Evolutionary conservation across 2,888 invertebrate species (phyloP), one percentile per base, ranked within the genome.

Genomic region (Linyphia triangularis): DNA sequence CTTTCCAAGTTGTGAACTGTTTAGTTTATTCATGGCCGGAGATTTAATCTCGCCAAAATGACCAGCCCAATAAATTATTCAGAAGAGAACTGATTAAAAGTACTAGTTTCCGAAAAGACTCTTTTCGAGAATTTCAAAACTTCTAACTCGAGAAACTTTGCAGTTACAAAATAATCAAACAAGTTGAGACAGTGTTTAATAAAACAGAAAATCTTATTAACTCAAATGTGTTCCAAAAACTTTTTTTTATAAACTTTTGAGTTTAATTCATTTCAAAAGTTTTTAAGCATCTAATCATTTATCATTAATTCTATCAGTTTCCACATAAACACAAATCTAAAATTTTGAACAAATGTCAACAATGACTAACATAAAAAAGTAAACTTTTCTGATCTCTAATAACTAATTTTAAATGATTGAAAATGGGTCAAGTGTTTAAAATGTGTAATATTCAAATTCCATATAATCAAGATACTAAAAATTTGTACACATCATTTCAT

Each of bases 1-100:
- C 51, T 51, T 51, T 51, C 51, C 51, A 51, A 51, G 51, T 51
- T 51, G 51, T n/a, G 51, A 51, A 51, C 51, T 51, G 51, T 51
- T 51, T 51, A 51, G 51, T 51, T 51, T 51, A 51, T 51, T 51
- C 51, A 51, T n/a, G 16, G 51, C 51, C 51, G 51, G 51, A 51
- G 51, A 51, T 51, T 51, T 51, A 51, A 51, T 51, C n/a, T 51
- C 51, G 51, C 16, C 51, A 51, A 51, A 51, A 51, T 51, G 51
- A 51, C 51, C 5, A 5, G 13, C 51, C 51, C 51, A 51, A 51
- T 51, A n/a, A 51, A 51, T 51, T n/a, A 51, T 51, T 51, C 51
- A 51, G 16, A n/a, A 51, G 51, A 16, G n/a, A 51, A 51, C 51
- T 51, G 51, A 51, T 51, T 51, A 51, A 51, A 51, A 51, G 51